Conservation (phyloP, 2,113 vertebrate species). For the Desmodus rotundus region DNA sequence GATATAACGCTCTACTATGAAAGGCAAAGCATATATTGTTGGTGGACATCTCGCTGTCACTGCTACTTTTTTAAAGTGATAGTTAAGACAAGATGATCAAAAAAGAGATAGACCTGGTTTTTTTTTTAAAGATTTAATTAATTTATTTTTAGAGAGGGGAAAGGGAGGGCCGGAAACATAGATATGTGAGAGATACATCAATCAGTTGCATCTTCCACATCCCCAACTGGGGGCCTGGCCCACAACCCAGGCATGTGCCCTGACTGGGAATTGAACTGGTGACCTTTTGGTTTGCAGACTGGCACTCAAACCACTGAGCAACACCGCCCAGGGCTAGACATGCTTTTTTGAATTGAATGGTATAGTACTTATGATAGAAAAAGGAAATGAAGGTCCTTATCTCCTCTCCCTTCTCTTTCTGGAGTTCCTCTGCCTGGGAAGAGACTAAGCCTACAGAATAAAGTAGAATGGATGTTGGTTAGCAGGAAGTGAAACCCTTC, state of each 20-base stretch:
- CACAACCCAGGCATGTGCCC: too few species aligned
- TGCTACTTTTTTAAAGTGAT: not conserved
- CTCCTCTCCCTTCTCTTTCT: not conserved
- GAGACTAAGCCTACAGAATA: not conserved
- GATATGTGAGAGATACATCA: too few species aligned
- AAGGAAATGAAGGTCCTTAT: not conserved
- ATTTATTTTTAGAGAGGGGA: too few species aligned
- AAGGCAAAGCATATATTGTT: not conserved
- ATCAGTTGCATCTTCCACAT: too few species aligned
- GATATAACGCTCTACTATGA: not conserved
- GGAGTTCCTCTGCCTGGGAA: not conserved
- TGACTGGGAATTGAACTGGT: too few species aligned
- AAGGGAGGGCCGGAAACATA: too few species aligned
- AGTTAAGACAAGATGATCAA: not conserved
- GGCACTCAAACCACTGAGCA: too few species aligned
- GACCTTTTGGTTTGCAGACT: too few species aligned
- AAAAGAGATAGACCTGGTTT: not conserved
- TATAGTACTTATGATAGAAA: not conserved
- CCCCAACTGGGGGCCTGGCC: too few species aligned
- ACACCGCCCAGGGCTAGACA: not conserved
- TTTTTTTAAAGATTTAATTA: too few species aligned
- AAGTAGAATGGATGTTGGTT: not conserved
- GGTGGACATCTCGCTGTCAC: not conserved
- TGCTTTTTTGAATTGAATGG: not conserved
- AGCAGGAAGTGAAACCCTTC: not conserved